phyloP scores from a whole-genome alignment of 2,797 vertebrate genomes.

The Hippoglossus hippoglossus region DNA sequence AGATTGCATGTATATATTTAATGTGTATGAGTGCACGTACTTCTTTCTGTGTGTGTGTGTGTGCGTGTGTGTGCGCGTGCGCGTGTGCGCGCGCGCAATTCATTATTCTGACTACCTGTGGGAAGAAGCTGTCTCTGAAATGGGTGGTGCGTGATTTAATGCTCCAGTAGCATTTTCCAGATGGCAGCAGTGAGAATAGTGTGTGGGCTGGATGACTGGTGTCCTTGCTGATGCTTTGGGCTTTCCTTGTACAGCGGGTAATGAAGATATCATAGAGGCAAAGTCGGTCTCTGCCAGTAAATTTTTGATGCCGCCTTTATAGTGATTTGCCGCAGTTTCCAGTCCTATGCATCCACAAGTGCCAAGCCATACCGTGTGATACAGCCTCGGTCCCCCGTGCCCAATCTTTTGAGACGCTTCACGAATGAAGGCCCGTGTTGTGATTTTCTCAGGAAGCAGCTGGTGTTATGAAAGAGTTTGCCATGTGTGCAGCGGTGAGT shows the following conservation, averaged over 20 bases:
- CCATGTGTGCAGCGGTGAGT: conserved; percentile 17
- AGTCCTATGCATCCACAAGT: conserved; percentile 43
- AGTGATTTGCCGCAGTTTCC: conserved; percentile 38
- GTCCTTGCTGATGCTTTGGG: conserved; percentile 74
- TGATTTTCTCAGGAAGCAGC: conserved; percentile 42
- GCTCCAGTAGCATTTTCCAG: conserved; percentile 68
- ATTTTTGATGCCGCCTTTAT: conserved; percentile 56
- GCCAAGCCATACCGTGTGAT: conserved; percentile 31
- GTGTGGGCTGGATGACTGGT: conserved; percentile 72
- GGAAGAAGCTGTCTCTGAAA: conserved; percentile 68
- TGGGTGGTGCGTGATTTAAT: conserved; percentile 68
- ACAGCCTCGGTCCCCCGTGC: conserved; percentile 26
- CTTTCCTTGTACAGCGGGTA: conserved; percentile 65
- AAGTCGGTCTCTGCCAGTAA: conserved; percentile 45
- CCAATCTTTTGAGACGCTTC: conserved; percentile 38
- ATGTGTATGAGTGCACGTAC: neutral
- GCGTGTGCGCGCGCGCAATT: conserved; percentile 44
- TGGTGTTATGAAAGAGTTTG: conserved; percentile 3
- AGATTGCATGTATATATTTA: neutral
- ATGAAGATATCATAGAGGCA: conserved; percentile 70
- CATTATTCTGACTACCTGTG: conserved; percentile 69
- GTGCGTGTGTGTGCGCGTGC: conserved; percentile 20
- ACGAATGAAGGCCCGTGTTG: conserved; percentile 34
- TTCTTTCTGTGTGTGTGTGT: conserved; percentile 20
- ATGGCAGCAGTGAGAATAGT: conserved; percentile 68